Evolutionary conservation across 2,797 vertebrate species (phyloP).

Genomic region (Hozukius guyotensis): DNA sequence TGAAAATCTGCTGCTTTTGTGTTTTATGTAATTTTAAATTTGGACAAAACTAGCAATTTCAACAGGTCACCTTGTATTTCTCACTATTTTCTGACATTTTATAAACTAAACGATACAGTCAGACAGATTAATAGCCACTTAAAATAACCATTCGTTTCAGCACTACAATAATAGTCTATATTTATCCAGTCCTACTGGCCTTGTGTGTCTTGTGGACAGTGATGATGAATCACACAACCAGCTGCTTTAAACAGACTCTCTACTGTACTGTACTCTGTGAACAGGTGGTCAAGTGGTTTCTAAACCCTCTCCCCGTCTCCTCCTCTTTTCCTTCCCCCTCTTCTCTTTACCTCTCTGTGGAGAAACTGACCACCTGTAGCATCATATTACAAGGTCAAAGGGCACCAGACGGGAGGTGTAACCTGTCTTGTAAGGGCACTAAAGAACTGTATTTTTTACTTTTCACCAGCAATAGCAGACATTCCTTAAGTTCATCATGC

Average conservation of each 20-base stretch:
- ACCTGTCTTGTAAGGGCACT: neutral
- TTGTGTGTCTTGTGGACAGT: neutral
- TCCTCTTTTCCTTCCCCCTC: neutral
- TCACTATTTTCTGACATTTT: neutral
- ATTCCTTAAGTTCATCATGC: neutral
- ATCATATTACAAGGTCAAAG: constrained; percentile 26
- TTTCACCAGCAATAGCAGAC: neutral
- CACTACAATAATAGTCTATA: neutral
- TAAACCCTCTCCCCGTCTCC: neutral
- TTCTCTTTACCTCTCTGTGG: neutral
- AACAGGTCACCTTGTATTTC: neutral
- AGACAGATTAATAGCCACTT: neutral
- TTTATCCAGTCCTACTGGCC: neutral
- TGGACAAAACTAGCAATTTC: neutral
- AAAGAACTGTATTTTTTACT: neutral
- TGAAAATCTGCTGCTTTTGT: neutral
- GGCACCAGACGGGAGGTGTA: constrained; percentile 13
- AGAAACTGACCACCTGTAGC: constrained; percentile 44
- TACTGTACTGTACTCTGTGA: constrained; percentile 21
- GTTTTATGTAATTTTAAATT: neutral
- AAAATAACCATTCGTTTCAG: neutral
- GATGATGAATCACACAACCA: constrained; percentile 26
- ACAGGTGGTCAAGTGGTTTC: constrained; percentile 56
- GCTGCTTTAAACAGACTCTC: constrained; percentile 36
- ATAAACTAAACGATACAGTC: neutral